phyloP scores from a whole-genome alignment of 2,113 vertebrate species.

The Melanerpes aurifrons region DNA sequence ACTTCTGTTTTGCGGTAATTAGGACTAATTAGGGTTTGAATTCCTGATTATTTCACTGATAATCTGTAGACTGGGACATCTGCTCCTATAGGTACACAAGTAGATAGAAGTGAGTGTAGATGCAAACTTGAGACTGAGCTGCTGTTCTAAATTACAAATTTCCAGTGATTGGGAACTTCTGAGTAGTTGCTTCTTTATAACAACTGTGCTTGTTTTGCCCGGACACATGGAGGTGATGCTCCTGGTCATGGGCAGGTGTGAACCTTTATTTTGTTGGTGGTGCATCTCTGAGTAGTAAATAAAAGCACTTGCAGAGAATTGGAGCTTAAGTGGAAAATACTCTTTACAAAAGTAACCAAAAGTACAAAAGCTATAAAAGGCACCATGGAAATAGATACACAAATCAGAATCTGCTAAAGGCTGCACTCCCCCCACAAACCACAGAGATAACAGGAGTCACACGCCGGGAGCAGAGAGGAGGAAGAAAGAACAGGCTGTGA shows the following conservation, averaged over 20 bases:
- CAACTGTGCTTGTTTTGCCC: not conserved
- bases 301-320: not conserved
- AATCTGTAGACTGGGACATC: not conserved
- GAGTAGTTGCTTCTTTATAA: not conserved
- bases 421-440: no score
- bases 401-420: no score
- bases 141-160: not conserved
- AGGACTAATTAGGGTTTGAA: constrained; percentile 26
- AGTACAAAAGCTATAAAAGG: no score
- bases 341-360: no score
- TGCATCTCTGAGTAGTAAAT: not conserved
- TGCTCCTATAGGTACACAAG: not conserved
- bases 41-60: constrained; percentile 24
- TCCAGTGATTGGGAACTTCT: not conserved
- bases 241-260: not conserved
- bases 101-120: no score
- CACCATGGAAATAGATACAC: no score
- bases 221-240: not conserved
- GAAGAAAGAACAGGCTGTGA: no score
- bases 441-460: no score
- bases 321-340: no score
- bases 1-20: not conserved
- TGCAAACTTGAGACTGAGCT: not conserved
- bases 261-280: not conserved
- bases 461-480: no score